These are phyloP conservation scores for Yponomeuta sedellus DNA, from an alignment of 2,888 invertebrate species.

Conservation along the genomic window DNA sequence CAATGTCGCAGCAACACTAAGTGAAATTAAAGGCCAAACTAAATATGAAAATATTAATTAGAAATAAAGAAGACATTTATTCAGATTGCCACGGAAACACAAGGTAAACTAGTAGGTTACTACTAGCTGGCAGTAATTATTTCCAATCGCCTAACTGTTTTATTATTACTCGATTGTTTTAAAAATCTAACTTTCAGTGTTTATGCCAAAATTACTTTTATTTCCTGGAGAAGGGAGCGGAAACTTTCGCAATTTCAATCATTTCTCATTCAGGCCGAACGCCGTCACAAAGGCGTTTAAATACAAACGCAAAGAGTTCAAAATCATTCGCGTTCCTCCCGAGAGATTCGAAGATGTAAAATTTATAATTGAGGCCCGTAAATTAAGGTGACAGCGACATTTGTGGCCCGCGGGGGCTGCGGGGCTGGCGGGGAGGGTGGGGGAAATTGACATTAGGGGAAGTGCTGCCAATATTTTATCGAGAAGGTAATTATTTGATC, in stretches of 20 bases:
- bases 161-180: neutral
- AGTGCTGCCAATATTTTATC: constrained; percentile 67
- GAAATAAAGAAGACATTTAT: no score
- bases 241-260: constrained; percentile 25
- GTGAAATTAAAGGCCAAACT: no score
- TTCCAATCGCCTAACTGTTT: neutral
- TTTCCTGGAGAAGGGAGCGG: neutral
- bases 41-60: no score
- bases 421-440: constrained; percentile 21
- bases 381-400: constrained; percentile 78
- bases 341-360: constrained; percentile 45
- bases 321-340: constrained; percentile 9
- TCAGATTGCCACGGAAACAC: no score
- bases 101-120: no score
- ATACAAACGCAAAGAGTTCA: constrained; percentile 15
- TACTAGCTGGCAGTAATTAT: no score
- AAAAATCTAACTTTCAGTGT: neutral
- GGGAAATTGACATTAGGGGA: constrained; percentile 31
- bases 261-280: constrained; percentile 17
- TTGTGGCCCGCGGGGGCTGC: constrained; percentile 55
- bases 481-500: constrained; percentile 70
- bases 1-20: no score
- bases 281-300: constrained; percentile 4
- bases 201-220: constrained; percentile 1
- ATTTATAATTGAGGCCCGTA: constrained; percentile 75